Base-by-base conservation (phyloP, 2,888 invertebrate species). In the Drosophila phalerata region DNA sequence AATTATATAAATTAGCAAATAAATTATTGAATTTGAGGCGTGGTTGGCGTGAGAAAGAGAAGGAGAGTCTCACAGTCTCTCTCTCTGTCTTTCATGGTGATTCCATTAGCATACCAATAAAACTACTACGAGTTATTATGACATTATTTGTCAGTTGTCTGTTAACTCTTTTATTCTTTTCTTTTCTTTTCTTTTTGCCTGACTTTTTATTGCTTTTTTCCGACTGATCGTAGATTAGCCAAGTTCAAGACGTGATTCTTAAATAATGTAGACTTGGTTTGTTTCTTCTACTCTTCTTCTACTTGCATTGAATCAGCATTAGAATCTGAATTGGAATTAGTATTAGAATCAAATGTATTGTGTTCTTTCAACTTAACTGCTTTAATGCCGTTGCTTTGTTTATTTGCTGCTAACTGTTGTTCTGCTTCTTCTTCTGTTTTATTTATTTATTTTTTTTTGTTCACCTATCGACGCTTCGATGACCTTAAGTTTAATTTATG, bases 401-500 rank as follows among this genome's bases (percentile, higher is more conserved):
- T 62, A 66, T 56, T 45, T 77, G 65, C 48, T 57, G 64, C 55
- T 83, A 83, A 83, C 83, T 83, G 86, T 83, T 69, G 62, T 76
- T 58, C 43, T 45, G 10, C 22, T 45, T 45, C 52, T 28, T 3
- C 40, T 37, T 40, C 38, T 61, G 5, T 22, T 37, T n/a, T 15
- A 49, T 17, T 11, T 34, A 22, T 30, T 47, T 51, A 15, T 52
- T 40, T 32, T 38, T 32, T 49, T 48, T 64, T 47, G 37, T 45
- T 74, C 62, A 74, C 43, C 75, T 79, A 77, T 77, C 75, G 77
- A 74, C 76, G 76, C 78, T 73, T 73, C 76, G 77, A 66, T 60
- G 82, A 77, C 84, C 88, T 84, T 84, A 85, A 48, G 52, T 68
- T 82, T 87, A 84, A 87, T 84, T 87, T 87, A 84, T 84, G 83